Conservation (phyloP, 2,113 vertebrate genomes). For the Mugil cephalus region DNA sequence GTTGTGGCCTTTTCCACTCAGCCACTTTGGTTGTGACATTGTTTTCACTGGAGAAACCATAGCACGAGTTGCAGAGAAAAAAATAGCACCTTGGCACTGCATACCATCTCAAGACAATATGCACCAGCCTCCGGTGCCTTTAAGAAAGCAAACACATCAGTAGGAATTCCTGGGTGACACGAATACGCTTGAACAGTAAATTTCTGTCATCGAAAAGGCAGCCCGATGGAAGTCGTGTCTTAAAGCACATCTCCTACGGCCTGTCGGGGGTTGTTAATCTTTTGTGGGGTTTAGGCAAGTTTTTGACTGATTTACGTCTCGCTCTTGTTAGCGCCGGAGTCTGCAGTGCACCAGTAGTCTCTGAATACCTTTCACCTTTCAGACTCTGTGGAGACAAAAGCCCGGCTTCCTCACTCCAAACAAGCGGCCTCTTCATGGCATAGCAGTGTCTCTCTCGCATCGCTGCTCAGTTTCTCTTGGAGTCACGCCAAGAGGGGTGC, state of each 20-base stretch:
- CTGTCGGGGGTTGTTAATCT: conserved; percentile 31
- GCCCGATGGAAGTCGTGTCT: conserved; percentile 26
- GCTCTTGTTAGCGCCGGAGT: conserved; percentile 35
- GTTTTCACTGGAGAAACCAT: conserved; percentile 59
- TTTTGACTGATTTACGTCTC: conserved; percentile 34
- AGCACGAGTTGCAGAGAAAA: conserved; percentile 24
- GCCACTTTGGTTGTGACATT: conserved; percentile 52
- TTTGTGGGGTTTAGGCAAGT: conserved; percentile 6
- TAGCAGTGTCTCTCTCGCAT: conserved; percentile 25
- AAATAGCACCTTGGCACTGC: conserved; percentile 31
- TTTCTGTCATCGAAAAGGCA: conserved; percentile 35
- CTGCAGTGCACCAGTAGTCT: conserved; percentile 22
- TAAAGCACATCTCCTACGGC: conserved; percentile 19
- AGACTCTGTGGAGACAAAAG: conserved; percentile 45
- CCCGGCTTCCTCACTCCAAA: conserved; percentile 48
- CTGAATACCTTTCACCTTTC: conserved; percentile 42
- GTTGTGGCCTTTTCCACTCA: conserved; percentile 43
- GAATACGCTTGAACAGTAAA: conserved; percentile 17
- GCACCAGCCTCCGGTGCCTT: conserved; percentile 36
- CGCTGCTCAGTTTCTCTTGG: conserved; percentile 51
- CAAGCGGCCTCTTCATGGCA: conserved; percentile 36
- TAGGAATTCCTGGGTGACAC: conserved; percentile 32
- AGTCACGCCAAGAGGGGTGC: conserved; percentile 52
- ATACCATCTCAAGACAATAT: conserved; percentile 58
- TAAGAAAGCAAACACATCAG: conserved; percentile 24